Percentiles rank a stretch among this genome's conserved stretches.
Evolutionary conservation across 2,797 vertebrate species (phyloP).

Genomic region (Notamacropus eugenii): DNA sequence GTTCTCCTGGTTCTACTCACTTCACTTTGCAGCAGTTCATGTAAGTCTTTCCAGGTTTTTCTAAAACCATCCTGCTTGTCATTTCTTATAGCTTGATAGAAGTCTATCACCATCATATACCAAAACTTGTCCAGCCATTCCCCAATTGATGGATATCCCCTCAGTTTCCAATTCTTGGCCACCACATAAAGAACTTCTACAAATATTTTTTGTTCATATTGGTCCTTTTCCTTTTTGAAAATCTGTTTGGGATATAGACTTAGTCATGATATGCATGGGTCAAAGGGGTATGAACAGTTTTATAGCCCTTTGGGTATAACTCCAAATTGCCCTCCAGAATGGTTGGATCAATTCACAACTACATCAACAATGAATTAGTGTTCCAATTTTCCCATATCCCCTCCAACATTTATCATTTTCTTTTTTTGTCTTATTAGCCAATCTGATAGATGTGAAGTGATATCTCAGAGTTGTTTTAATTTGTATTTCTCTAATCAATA

Average conservation of each 20-base stretch:
- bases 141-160: not conserved
- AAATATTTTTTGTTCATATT: not conserved
- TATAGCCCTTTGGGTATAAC: not conserved
- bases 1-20: not conserved
- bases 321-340: not conserved
- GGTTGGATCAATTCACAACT: not conserved
- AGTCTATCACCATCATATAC: not conserved
- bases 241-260: not conserved
- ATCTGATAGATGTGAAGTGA: not conserved
- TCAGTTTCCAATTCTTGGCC: not conserved
- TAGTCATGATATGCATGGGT: not conserved
- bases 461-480: not conserved
- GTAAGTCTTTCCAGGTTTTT: not conserved
- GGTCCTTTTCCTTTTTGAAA: not conserved
- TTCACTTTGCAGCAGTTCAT: not conserved
- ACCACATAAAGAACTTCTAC: not conserved
- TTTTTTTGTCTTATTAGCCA: not conserved
- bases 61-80: not conserved
- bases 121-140: not conserved
- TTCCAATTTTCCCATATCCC: not conserved
- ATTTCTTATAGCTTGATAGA: not conserved
- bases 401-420: not conserved
- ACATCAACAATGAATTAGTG: not conserved
- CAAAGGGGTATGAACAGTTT: not conserved
- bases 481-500: not conserved